These are phyloP conservation scores for Ophonus ardosiacus DNA, from an alignment of 2,888 invertebrate species.

Conservation along the genomic window DNA sequence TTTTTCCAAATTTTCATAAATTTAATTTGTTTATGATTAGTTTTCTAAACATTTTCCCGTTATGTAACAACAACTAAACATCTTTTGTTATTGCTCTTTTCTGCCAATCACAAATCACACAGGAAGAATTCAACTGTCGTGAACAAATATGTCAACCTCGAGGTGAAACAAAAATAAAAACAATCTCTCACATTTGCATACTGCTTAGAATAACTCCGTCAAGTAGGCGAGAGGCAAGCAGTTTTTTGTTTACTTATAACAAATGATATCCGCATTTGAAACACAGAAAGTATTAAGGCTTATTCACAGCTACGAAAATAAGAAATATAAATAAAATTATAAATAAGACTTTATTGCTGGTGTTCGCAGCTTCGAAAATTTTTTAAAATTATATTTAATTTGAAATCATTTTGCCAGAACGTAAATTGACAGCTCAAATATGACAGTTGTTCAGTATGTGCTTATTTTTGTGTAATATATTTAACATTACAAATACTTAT, in stretches of 20 bases:
- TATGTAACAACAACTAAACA: background rate
- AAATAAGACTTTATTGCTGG: no score
- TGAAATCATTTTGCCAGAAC: no score
- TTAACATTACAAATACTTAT: no score
- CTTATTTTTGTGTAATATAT: no score
- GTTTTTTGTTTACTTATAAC: conserved; percentile 11
- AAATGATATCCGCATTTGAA: conserved; percentile 1
- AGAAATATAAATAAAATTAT: no score
- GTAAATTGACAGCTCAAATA: no score
- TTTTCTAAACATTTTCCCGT: background rate
- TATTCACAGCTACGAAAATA: no score
- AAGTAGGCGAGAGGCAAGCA: conserved; percentile 11
- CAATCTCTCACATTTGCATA: conserved; percentile 16
- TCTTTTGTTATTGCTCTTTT: background rate
- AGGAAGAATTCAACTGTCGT: conserved; percentile 23
- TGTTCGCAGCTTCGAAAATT: no score
- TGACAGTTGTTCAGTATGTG: no score
- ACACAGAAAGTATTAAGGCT: background rate
- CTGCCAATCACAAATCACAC: conserved; percentile 15
- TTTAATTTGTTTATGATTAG: background rate
- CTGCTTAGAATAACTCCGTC: conserved; percentile 18
- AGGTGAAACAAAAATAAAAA: conserved; percentile 44
- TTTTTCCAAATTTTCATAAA: no score
- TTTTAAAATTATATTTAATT: no score
- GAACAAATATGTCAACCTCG: conserved; percentile 38